These are phyloP conservation scores for Pollicipes pollicipes DNA, from an alignment of 1,140 invertebrate genomes.

Conservation along the genomic window DNA sequence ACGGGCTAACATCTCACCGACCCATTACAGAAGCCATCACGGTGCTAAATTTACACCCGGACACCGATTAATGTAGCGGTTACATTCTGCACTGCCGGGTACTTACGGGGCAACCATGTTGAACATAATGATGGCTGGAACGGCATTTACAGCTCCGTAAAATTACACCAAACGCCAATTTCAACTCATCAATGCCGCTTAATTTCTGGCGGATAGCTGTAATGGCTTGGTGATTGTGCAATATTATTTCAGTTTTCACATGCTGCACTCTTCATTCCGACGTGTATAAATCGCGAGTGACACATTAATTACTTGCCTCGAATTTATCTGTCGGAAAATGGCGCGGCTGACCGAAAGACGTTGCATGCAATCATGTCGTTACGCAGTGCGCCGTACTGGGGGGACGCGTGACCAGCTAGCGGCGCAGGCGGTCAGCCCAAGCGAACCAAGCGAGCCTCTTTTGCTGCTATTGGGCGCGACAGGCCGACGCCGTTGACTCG, in stretches of 20 bases:
- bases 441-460: no score
- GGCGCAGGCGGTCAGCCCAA: no score
- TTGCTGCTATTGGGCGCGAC: no score
- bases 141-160: background rate
- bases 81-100: background rate
- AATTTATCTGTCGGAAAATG: background rate
- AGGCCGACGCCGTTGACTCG: no score
- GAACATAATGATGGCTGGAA: background rate
- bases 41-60: no score
- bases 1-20: background rate
- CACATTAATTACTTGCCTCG: background rate
- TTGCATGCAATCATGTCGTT: background rate
- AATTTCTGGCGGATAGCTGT: background rate
- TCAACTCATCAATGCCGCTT: background rate
- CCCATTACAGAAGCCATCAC: background rate
- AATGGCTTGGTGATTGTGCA: background rate
- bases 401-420: no score
- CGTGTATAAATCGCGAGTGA: background rate
- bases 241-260: slow-evolving; percentile 2
- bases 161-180: slow-evolving; percentile 1
- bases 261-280: background rate
- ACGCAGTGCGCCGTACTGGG: no score
- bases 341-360: background rate
- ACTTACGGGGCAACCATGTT: background rate
- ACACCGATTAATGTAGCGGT: background rate